These are phyloP conservation scores for Alligator mississippiensis DNA, from an alignment of 2,113 vertebrate genomes.

Conservation along the genomic window DNA sequence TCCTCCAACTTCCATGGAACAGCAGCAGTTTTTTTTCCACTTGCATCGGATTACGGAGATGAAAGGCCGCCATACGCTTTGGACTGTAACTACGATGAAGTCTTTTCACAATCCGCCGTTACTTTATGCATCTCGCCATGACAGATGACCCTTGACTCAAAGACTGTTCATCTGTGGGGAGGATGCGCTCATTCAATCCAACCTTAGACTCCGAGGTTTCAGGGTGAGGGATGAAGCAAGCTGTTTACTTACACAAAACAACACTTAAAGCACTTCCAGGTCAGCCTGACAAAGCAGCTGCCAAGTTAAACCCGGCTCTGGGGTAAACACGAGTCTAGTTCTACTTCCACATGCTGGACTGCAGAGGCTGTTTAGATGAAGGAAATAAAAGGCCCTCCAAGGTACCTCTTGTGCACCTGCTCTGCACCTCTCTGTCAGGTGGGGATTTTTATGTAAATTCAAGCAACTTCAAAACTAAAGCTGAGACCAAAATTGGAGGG, in stretches of 20 bases:
- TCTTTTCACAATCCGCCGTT: background rate
- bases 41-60: background rate
- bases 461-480: background rate
- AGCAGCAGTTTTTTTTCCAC: constrained; percentile 9
- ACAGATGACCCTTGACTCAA: constrained; percentile 31
- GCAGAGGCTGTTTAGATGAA: fast-evolving
- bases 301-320: background rate
- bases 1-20: no score
- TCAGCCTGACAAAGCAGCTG: background rate
- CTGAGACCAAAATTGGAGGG: background rate
- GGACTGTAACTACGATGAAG: background rate
- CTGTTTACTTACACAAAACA: background rate
- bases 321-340: background rate
- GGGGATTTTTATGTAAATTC: background rate
- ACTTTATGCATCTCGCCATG: constrained; percentile 40
- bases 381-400: background rate
- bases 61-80: constrained; percentile 15
- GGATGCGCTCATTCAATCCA: background rate
- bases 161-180: constrained; percentile 29
- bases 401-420: fast-evolving
- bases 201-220: background rate
- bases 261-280: background rate
- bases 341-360: background rate
- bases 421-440: background rate
- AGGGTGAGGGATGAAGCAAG: background rate